phyloP scores from a whole-genome alignment of 2,888 invertebrate genomes.

The Argyresthia albistria region DNA sequence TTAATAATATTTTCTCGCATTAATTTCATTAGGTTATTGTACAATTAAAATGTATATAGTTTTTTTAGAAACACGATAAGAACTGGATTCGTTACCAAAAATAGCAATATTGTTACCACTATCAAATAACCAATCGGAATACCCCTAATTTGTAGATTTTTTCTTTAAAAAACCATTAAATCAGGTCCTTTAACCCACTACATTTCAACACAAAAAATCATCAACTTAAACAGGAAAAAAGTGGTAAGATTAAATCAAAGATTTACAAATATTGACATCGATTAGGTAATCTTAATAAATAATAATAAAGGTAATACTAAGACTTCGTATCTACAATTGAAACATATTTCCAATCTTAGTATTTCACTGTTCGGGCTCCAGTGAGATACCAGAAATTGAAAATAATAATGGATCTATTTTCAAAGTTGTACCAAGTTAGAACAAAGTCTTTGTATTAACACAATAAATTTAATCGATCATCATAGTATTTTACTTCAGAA shows the following conservation, averaged over 20 bases:
- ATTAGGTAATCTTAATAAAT: too few relatives aligned
- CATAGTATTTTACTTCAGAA: not conserved
- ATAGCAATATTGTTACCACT: too few relatives aligned
- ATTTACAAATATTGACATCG: not conserved
- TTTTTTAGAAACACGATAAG: too few relatives aligned
- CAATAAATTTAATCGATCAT: not conserved
- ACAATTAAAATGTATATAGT: too few relatives aligned
- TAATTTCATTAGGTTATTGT: too few relatives aligned
- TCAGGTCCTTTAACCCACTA: constrained; percentile 30
- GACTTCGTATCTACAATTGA: too few relatives aligned
- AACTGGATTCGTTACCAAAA: too few relatives aligned
- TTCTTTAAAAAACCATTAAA: constrained; percentile 54
- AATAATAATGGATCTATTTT: constrained; percentile 6
- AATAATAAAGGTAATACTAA: too few relatives aligned
- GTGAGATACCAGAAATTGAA: constrained; percentile 21
- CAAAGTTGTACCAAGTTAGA: not conserved
- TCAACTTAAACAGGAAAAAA: not conserved
- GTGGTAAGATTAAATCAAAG: not conserved
- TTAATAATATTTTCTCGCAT: too few relatives aligned
- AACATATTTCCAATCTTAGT: constrained; percentile 9
- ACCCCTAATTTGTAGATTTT: constrained; percentile 56
- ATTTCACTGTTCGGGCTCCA: constrained; percentile 45
- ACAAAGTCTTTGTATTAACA: not conserved
- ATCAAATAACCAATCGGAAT: too few relatives aligned
- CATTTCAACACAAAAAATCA: too few relatives aligned